Conservation (phyloP, 2,888 invertebrate genomes). For the Leptopterna dolabrata region DNA sequence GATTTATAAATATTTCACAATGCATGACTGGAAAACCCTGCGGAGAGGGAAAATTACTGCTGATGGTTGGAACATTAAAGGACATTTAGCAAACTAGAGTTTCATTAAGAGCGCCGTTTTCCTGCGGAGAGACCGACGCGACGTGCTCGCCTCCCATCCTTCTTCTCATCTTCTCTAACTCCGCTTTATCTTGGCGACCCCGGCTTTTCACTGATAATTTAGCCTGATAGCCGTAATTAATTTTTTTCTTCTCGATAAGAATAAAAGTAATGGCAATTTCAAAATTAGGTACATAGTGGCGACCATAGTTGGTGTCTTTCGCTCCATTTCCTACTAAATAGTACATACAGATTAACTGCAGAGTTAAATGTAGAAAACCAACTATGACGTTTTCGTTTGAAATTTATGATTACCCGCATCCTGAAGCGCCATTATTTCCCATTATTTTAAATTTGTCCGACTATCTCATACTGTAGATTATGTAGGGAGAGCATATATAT, state of each 20-base stretch:
- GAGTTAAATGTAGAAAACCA: too few species aligned
- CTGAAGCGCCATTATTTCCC: too few species aligned
- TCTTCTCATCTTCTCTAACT: neutral
- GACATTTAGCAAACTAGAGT: constrained; percentile 29
- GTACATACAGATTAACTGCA: too few species aligned
- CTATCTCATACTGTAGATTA: too few species aligned
- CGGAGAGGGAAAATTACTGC: neutral
- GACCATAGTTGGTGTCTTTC: neutral
- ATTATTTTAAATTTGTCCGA: too few species aligned
- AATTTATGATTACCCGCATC: too few species aligned
- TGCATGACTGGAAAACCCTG: neutral
- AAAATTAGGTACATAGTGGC: neutral
- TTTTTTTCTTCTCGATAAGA: neutral
- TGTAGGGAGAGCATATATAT: too few species aligned
- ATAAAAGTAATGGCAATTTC: neutral
- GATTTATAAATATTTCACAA: neutral
- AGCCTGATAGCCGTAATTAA: neutral
- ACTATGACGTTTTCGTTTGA: too few species aligned
- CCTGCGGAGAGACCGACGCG: constrained; percentile 4
- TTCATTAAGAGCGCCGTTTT: constrained; percentile 10
- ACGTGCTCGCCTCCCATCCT: neutral
- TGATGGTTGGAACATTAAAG: constrained; percentile 27
- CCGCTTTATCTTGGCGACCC: neutral
- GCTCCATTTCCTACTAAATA: neutral
- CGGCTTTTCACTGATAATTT: neutral